Evolutionary conservation across 2,888 invertebrate genomes (phyloP).

Genomic region (Thymelicus acteon): DNA sequence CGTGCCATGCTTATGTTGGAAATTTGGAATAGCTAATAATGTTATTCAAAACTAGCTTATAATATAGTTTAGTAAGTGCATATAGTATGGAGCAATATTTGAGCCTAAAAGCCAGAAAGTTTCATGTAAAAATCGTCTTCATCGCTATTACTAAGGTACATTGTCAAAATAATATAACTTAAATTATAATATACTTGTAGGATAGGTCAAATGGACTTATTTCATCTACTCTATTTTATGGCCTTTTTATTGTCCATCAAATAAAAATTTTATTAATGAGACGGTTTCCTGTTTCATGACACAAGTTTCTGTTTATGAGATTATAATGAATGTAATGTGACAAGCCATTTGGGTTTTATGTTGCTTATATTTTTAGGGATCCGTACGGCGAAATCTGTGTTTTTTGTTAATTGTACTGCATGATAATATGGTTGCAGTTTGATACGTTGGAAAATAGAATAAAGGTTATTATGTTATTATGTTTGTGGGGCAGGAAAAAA

Average conservation of each 20-base stretch:
- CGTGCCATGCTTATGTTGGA: neutral
- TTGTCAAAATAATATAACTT: neutral
- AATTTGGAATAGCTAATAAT: too few species aligned
- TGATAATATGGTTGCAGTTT: too few species aligned
- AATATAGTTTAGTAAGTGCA: neutral
- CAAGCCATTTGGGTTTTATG: conserved; percentile 34
- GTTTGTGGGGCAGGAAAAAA: too few species aligned
- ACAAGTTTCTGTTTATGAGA: conserved; percentile 29
- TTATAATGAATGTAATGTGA: conserved; percentile 40
- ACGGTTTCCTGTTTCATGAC: conserved; percentile 35
- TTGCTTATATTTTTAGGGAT: conserved; percentile 25
- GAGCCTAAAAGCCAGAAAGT: too few species aligned
- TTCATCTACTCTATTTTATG: conserved; percentile 18
- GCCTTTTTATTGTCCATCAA: conserved; percentile 32
- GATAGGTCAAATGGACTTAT: conserved; percentile 13
- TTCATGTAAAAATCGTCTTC: too few species aligned
- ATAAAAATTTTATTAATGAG: conserved; percentile 36
- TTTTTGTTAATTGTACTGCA: too few species aligned
- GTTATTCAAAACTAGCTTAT: neutral
- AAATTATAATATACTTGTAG: conserved; percentile 14
- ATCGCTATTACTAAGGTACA: neutral
- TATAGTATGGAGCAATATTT: too few species aligned
- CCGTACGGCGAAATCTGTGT: neutral
- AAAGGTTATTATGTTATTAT: too few species aligned
- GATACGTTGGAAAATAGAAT: too few species aligned